Evolutionary conservation across 2,797 vertebrate species (phyloP).

Genomic region (Novumbra hubbsi): DNA sequence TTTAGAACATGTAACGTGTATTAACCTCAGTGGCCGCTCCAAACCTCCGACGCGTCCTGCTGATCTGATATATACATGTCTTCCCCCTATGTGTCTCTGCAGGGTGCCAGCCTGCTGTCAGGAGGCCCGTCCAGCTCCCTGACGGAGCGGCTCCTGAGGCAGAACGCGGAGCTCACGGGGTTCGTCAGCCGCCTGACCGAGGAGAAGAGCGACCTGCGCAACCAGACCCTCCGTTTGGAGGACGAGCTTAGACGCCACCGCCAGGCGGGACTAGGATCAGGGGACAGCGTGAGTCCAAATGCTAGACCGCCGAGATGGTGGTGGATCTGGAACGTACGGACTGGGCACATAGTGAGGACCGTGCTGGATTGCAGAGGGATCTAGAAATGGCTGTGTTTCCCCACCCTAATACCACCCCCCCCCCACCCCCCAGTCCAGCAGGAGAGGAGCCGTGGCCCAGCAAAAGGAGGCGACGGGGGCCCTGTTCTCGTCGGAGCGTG

Average conservation of each 20-base stretch:
- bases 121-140: constrained; percentile 74
- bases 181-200: constrained; percentile 91
- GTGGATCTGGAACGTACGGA: not conserved
- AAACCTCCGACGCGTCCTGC: too few species aligned
- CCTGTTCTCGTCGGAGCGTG: constrained; percentile 82
- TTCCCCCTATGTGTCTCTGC: constrained; percentile 37
- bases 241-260: constrained; percentile 81
- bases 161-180: constrained; percentile 92
- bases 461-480: constrained; percentile 60
- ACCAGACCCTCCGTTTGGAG: constrained; percentile 83
- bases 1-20: not conserved
- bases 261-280: constrained; percentile 62
- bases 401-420: not conserved
- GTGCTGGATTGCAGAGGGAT: not conserved
- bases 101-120: constrained; percentile 66
- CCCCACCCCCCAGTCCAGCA: constrained; percentile 50
- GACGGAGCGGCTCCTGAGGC: constrained; percentile 88
- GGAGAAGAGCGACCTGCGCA: constrained; percentile 94
- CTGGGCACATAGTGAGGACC: not conserved
- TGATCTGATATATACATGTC: too few species aligned
- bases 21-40: not conserved
- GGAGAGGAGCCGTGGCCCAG: constrained; percentile 54
- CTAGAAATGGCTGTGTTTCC: not conserved
- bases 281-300: constrained; percentile 47
- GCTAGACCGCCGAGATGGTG: not conserved